Base-by-base conservation (phyloP, 1,140 invertebrate genomes). In the Araneus ventricosus region DNA sequence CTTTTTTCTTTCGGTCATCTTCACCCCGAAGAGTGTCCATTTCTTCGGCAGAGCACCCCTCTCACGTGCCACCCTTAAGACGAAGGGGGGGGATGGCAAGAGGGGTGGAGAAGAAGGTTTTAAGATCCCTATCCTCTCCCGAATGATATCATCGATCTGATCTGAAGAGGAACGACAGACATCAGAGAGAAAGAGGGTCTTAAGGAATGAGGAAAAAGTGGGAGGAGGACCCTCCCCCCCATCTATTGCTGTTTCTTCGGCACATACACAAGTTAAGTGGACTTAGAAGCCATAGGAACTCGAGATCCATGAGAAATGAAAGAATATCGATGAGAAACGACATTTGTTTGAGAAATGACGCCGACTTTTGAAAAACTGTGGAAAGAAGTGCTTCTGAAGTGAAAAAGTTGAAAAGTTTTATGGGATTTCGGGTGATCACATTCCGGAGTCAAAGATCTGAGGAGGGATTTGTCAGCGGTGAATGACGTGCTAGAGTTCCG, bases 341-440 rank as follows among this genome's bases (percentile, higher is more conserved):
- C 85, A 87, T 87, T 87, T 87, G 85, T 87, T 87, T 87, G 85
- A 87, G 57, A 84, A 84, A 84, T 84, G 85, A 61, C 17, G 39
- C 30, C 59, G 20, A 34, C 41, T 87, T 87, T 85, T 87, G 57
- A 61, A 61, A 61, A 87, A 87, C 57, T n/a, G 30, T 34, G 30
- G 45, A 52, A 39, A 39, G 57, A 34, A 87, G 30, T 75, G 34
- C 34, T 75, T 75, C 17, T 20, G 70, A 75, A 75, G 70, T 34
- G 70, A 34, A 75, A 75, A 75, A 75, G 70, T 75, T 75, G 20
- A 7, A 30, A 85, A 45, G 30, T 87, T 61, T 63, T 8, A 22
- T 17, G 57, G 17, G 10, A n/a, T 61, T 37, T 37, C 10, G 30
- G 67, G 70, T 34, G 70, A 75, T 75, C 70, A 67, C 8, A 20